Conservation (phyloP, 2,113 vertebrate genomes). For the Crotalus horridus region DNA sequence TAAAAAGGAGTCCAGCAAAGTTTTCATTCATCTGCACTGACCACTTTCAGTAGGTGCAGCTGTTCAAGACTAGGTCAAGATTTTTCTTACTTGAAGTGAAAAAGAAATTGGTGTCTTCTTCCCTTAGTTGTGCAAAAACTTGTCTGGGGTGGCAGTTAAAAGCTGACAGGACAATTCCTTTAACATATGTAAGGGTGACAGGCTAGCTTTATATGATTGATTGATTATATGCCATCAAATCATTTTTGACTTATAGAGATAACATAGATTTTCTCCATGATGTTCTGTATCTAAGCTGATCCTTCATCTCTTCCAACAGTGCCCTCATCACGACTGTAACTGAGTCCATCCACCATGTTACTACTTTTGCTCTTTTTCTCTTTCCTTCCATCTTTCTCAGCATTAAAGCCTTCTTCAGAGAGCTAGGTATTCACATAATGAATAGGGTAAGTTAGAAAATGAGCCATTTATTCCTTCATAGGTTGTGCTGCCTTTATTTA, state of each 20-base stretch:
- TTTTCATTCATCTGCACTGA: neutral
- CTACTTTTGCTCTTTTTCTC: neutral
- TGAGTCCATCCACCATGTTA: neutral
- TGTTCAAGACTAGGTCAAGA: neutral
- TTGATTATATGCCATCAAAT: neutral
- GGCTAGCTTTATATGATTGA: neutral
- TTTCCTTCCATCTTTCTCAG: neutral
- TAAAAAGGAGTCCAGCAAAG: neutral
- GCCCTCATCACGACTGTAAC: neutral
- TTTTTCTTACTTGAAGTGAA: neutral
- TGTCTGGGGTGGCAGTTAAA: neutral
- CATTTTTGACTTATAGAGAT: neutral
- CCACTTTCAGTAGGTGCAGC: neutral
- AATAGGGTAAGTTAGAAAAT: neutral
- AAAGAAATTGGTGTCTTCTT: neutral
- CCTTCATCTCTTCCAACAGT: neutral
- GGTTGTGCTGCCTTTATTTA: neutral
- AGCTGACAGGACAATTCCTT: neutral
- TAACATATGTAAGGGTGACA: neutral
- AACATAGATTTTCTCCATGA: neutral
- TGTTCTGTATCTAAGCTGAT: neutral
- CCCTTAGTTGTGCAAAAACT: neutral
- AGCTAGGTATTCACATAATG: neutral
- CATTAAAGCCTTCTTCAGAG: neutral
- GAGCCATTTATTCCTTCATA: neutral